Evolutionary conservation across 2,113 vertebrate species (phyloP).

Genomic region (Rhinolophus sinicus): DNA sequence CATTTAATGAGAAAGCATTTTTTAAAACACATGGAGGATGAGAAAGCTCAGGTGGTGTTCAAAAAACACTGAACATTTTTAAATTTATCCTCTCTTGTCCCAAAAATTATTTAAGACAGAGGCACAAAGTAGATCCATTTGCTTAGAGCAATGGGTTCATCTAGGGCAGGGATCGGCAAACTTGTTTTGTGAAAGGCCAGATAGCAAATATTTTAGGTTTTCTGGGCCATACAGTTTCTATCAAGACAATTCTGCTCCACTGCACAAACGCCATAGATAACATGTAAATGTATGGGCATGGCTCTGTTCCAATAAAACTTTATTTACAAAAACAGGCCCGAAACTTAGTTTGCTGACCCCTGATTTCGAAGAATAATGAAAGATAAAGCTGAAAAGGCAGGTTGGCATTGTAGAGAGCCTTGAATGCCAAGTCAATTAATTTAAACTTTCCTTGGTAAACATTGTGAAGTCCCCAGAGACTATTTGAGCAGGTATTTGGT

Average conservation of each 20-base stretch:
- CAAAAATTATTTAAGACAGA: constrained; percentile 12
- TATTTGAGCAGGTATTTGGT: neutral
- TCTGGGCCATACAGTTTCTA: neutral
- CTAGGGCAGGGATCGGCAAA: neutral
- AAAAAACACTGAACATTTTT: neutral
- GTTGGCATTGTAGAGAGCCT: neutral
- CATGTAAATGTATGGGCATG: neutral
- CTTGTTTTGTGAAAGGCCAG: neutral
- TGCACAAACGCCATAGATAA: neutral
- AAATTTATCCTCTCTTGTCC: neutral
- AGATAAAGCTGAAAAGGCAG: neutral
- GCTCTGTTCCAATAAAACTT: neutral
- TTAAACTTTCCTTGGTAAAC: neutral
- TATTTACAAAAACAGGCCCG: neutral
- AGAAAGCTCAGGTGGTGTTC: neutral
- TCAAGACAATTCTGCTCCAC: neutral
- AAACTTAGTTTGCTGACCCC: neutral
- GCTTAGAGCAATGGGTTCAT: neutral
- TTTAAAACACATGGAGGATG: neutral
- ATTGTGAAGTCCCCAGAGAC: neutral
- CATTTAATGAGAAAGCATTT: neutral
- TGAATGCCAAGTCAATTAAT: neutral
- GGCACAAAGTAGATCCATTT: neutral
- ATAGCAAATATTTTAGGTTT: neutral
- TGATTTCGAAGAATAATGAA: neutral